Base-by-base conservation (phyloP, 2,113 vertebrate species). In the Choloepus hoffmanni region DNA sequence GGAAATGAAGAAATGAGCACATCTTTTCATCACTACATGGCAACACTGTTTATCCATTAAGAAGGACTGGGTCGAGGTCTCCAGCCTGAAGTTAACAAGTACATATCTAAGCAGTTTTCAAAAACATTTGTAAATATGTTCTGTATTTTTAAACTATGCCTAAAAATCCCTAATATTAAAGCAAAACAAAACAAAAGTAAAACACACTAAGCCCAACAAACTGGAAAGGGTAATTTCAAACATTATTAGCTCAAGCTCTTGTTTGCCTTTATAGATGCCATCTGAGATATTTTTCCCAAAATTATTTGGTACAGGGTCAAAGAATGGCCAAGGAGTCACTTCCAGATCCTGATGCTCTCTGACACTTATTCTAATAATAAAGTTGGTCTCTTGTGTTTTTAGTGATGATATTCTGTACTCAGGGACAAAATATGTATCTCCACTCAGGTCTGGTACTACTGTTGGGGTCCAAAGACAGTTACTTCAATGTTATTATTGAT, bases 141-240 rank as follows among this genome's bases (percentile, higher is more conserved):
- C 48, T 67, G 28, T 63, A 82, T 55, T 92, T 78, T 28, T 50
- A 92, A 90, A 74, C n/a, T 53, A 19, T 72, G 83, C 16, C 48
- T 48, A 87, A 26, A 95, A 86, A 40, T 81, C 89, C 48, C 53
- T 91, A 81, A 70, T 82, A 36, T n/a, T 79, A 36, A 87, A 96
- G 87, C 55, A 58, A 58, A 58, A 58, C 62, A 55, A 43, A 91
- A 72, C 40, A 60, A 88, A 91, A 92, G 24, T 73, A 95, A 63
- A 87, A 21, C 67, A 70, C 24, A 40, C 43, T 58, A 78, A 82
- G 23, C 82, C 55, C 62, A 95, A 85, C 62, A 65, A 78, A 81
- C 2, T 53, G 15, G 24, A 81, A 94, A 89, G 63, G 8, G 65
- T 60, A 62, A 40, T 36, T 81, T 67, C 50, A 92, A 96, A 95